These are phyloP conservation scores for Tragelaphus oryx DNA, from an alignment of 2,797 vertebrate genomes.

Conservation along the genomic window DNA sequence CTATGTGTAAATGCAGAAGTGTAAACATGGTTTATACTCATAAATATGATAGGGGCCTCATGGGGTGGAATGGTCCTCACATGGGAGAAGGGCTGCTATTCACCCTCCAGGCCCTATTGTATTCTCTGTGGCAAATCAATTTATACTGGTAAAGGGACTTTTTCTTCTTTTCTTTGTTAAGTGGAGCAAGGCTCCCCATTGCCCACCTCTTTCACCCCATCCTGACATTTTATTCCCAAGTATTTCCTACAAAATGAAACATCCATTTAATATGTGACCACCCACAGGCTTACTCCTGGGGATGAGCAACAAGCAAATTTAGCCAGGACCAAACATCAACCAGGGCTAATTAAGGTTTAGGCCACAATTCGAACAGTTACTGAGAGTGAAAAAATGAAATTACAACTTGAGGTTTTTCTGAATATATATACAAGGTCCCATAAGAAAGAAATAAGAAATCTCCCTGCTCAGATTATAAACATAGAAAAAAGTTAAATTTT, in stretches of 20 bases:
- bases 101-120: background rate
- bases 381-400: background rate
- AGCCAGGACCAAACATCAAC: background rate
- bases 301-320: background rate
- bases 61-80: fast-evolving
- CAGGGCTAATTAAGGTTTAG: background rate
- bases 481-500: background rate
- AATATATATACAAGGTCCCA: background rate
- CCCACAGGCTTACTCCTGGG: fast-evolving
- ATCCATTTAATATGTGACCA: background rate
- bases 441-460: conserved; percentile 18
- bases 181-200: background rate
- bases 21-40: background rate
- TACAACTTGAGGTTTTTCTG: background rate
- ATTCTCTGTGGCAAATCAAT: conserved; percentile 13
- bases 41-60: background rate
- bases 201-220: background rate
- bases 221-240: background rate
- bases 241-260: background rate
- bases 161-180: conserved; percentile 4
- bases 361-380: background rate
- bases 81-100: background rate
- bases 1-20: background rate
- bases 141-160: conserved; percentile 29
- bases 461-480: background rate